Conservation (phyloP, 2,113 vertebrate genomes). For the Pelecanoides urinatrix region DNA sequence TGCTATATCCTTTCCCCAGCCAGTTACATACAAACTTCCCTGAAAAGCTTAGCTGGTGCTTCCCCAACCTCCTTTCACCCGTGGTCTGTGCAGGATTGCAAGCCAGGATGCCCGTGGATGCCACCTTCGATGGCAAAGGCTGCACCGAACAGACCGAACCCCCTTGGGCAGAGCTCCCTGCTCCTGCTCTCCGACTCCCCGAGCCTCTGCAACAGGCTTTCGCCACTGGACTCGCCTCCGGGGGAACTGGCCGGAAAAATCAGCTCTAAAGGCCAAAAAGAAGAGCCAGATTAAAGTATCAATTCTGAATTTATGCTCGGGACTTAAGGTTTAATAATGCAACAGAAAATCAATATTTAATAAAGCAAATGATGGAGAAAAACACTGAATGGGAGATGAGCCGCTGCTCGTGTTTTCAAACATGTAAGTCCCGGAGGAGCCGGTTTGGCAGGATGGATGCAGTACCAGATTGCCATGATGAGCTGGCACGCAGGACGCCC, state of each 20-base stretch:
- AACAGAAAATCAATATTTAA: constrained; percentile 87
- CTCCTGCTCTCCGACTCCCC: background rate
- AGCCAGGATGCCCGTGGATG: background rate
- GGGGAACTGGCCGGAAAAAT: constrained; percentile 44
- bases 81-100: background rate
- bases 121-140: background rate
- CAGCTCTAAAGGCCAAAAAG: constrained; percentile 62
- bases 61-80: background rate
- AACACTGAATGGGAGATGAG: constrained; percentile 76
- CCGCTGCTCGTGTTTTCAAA: constrained; percentile 68
- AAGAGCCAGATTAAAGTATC: constrained; percentile 78
- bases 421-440: constrained; percentile 59
- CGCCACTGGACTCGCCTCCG: background rate
- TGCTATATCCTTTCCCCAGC: background rate
- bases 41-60: background rate
- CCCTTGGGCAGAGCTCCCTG: background rate
- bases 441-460: constrained; percentile 60
- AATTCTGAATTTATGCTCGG: constrained; percentile 76
- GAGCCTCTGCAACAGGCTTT: background rate
- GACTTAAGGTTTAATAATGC: constrained; percentile 85
- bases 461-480: constrained; percentile 58
- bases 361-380: constrained; percentile 84
- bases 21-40: background rate
- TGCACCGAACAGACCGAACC: background rate
- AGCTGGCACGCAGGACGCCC: constrained; percentile 48